Evolutionary conservation across 2,888 invertebrate species (phyloP).

Genomic region (Perizoma flavofasciatum): DNA sequence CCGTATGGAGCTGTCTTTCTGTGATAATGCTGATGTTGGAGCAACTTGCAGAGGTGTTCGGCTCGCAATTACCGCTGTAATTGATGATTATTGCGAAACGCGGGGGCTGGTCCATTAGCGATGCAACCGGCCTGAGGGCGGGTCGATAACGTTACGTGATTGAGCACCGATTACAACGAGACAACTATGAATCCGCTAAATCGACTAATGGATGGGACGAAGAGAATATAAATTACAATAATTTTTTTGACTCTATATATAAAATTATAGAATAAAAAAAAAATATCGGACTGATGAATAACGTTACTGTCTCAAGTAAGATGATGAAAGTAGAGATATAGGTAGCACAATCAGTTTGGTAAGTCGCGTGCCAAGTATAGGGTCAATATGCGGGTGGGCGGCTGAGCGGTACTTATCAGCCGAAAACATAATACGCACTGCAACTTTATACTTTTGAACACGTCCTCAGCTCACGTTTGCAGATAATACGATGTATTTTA

Average conservation of each 20-base stretch:
- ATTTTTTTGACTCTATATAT: background rate
- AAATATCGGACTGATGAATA: constrained; percentile 1
- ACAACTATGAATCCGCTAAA: constrained; percentile 34
- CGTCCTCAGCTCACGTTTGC: constrained; percentile 29
- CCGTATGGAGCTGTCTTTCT: background rate
- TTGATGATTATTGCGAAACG: constrained; percentile 69
- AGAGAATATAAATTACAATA: constrained; percentile 19
- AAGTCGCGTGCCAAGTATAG: constrained; percentile 36
- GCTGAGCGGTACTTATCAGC: constrained; percentile 31
- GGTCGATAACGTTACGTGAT: constrained; percentile 50
- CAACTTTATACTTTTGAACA: constrained; percentile 41
- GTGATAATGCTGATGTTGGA: background rate
- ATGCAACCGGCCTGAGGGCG: constrained; percentile 45
- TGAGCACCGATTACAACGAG: constrained; percentile 36
- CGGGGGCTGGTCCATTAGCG: constrained; percentile 51
- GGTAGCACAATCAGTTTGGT: constrained; percentile 26
- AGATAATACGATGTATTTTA: constrained; percentile 15
- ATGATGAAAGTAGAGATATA: constrained; percentile 17
- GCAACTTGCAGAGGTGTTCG: constrained; percentile 51
- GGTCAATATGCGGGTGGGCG: constrained; percentile 38
- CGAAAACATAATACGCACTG: constrained; percentile 21
- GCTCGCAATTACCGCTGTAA: constrained; percentile 61
- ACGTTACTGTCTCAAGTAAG: constrained; percentile 7
- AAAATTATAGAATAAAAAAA: background rate
- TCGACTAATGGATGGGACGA: constrained; percentile 29